A percentile compares a stretch with the other conserved stretches of the same genome.
These are phyloP conservation scores for Abrostola triplasia DNA, from an alignment of 2,888 invertebrate species.

Conservation along the genomic window DNA sequence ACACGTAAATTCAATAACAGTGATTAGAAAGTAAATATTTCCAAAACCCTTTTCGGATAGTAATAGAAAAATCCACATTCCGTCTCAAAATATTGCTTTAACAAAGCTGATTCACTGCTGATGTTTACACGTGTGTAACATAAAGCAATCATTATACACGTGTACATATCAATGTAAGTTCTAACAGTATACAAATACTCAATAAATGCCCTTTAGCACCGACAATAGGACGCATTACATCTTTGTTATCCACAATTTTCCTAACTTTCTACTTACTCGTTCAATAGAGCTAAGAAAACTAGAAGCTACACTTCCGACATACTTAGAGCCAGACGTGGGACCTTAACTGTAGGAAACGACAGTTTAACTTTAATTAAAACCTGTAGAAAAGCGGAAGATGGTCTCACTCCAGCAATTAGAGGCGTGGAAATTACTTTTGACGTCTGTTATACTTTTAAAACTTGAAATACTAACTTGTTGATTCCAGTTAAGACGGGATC, in stretches of 20 bases:
- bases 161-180: background rate
- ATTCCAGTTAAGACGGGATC: too few species aligned
- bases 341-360: slow-evolving; percentile 66
- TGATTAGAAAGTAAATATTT: too few species aligned
- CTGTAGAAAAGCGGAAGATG: slow-evolving; percentile 70
- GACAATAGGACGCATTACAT: background rate
- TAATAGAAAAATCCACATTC: too few species aligned
- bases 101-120: too few species aligned
- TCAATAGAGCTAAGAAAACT: slow-evolving; percentile 65
- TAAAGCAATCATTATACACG: too few species aligned
- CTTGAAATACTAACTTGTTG: too few species aligned
- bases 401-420: slow-evolving; percentile 39
- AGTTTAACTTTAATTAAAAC: slow-evolving; percentile 61
- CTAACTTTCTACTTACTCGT: slow-evolving; percentile 61
- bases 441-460: slow-evolving; percentile 5
- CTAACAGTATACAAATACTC: background rate
- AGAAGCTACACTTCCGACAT: slow-evolving; percentile 70
- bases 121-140: too few species aligned
- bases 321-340: slow-evolving; percentile 64
- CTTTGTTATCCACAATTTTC: slow-evolving; percentile 47
- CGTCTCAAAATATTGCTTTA: too few species aligned
- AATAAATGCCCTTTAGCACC: slow-evolving; percentile 15
- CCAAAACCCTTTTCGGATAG: too few species aligned
- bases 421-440: slow-evolving; percentile 22
- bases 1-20: too few species aligned